Base-by-base conservation (phyloP, 2,888 invertebrate genomes). In the Epinotia nisella region DNA sequence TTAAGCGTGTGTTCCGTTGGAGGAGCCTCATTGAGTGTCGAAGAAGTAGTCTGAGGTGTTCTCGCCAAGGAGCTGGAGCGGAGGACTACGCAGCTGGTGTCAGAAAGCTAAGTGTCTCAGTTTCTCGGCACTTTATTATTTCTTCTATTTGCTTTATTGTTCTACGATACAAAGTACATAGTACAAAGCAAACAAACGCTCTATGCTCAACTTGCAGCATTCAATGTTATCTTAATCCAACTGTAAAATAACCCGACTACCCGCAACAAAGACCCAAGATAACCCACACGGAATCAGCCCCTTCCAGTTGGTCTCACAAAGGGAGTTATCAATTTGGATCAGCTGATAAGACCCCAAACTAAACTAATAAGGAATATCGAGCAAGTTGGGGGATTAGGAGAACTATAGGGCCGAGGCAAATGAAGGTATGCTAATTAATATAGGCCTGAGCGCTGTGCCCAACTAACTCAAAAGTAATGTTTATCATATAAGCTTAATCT, bases 361-460 rank as follows among this genome's bases (percentile, higher is more conserved):
- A 64, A 73, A 64, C 58, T 73, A 73, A 73, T 69, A 64, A 69
- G 68, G 68, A 41, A 56, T 53, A 66, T 29, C 51, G 56, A 39
- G 41, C 45, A 69, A 73, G 64, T 73, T 73, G n/a, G 51, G 24
- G 59, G 61, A 68, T 72, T 72, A 72, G 5, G 39, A 19, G 19
- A 49, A 68, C 61, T 68, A 71, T 67, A 55, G n/a, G n/a, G n/a
- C n/a, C n/a, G 70, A 60, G 35, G n/a, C 35, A 41, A 67, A 65
- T 65, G 55, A 3, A 35, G 53, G 65, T 55, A 19, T 11, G 17
- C 15, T 55, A 19, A 39, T 53, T 55, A 19, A 39, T 53, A 19
- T 53, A 39, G 39, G 65, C 58, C 29, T 29, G 29, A 15, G 61
- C 45, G 49, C 24, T 62, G 62, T 24, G n/a, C 10, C n/a, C 7